Evolutionary conservation across 1,140 invertebrate genomes (phyloP).

Genomic region (Apolygus lucorum): DNA sequence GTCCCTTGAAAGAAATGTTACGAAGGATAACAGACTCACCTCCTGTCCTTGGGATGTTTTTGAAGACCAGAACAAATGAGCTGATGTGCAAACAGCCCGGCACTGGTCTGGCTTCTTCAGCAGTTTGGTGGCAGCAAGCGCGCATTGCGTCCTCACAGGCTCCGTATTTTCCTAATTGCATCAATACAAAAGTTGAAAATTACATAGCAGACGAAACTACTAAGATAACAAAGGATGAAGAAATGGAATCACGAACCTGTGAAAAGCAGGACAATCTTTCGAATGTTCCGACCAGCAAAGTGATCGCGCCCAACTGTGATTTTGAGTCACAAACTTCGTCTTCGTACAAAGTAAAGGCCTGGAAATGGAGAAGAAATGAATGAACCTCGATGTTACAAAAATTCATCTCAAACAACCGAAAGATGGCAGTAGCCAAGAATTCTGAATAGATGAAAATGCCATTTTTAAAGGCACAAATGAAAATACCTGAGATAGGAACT

Average conservation of each 20-base stretch:
- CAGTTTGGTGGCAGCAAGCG: slow-evolving; percentile 86
- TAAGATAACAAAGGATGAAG: no score
- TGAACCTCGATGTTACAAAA: slow-evolving; percentile 16
- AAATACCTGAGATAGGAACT: slow-evolving; percentile 87
- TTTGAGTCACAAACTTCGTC: slow-evolving; percentile 98
- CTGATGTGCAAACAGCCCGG: slow-evolving; percentile 79
- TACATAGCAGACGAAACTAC: no score
- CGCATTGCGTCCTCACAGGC: slow-evolving; percentile 88
- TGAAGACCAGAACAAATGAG: slow-evolving; percentile 95
- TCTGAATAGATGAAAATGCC: no score
- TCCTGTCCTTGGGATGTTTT: slow-evolving; percentile 63
- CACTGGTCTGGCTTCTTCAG: slow-evolving; percentile 97
- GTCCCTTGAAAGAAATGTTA: no score
- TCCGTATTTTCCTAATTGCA: slow-evolving; percentile 81
- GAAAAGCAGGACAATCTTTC: slow-evolving; percentile 80
- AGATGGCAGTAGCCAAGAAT: slow-evolving; percentile 17
- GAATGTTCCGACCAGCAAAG: slow-evolving; percentile 88
- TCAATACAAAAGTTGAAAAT: slow-evolving; percentile 42
- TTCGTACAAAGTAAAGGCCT: slow-evolving; percentile 94
- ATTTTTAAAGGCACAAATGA: no score
- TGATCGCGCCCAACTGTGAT: slow-evolving; percentile 91
- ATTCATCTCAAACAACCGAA: background rate
- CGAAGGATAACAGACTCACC: no score
- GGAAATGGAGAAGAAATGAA: slow-evolving; percentile 21
- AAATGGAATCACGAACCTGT: slow-evolving; percentile 42